Evolutionary conservation across 2,888 invertebrate species (phyloP).

Genomic region (Acleris cristana): DNA sequence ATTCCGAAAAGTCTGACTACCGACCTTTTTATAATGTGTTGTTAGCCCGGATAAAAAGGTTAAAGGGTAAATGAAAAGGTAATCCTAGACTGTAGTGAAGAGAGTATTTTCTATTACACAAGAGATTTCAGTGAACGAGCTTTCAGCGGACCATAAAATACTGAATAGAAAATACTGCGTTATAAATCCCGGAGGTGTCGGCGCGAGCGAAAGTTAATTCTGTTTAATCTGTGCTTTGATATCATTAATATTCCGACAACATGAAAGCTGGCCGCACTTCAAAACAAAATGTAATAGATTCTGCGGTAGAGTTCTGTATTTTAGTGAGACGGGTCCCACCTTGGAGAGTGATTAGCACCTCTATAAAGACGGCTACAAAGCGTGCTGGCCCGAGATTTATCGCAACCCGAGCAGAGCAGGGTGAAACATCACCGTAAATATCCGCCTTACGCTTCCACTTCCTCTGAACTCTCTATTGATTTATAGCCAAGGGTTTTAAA

Average conservation of each 20-base stretch:
- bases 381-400: conserved; percentile 66
- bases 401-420: conserved; percentile 55
- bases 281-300: conserved; percentile 41
- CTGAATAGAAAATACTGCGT: conserved; percentile 9
- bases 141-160: conserved; percentile 1
- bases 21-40: too few relatives aligned
- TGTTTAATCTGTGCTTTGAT: conserved; percentile 27
- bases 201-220: conserved; percentile 17
- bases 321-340: conserved; percentile 41
- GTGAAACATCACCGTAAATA: conserved; percentile 74
- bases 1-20: neutral
- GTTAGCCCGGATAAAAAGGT: too few relatives aligned
- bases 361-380: conserved; percentile 68
- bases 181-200: conserved; percentile 20
- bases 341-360: conserved; percentile 60
- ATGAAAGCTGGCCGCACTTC: conserved; percentile 22
- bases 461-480: conserved; percentile 78
- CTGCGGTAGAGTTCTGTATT: conserved; percentile 43
- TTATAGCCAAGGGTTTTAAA: conserved; percentile 76
- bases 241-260: conserved; percentile 17
- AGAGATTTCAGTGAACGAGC: too few relatives aligned
- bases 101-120: neutral
- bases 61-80: too few relatives aligned
- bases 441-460: conserved; percentile 71
- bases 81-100: neutral